These are phyloP conservation scores for Phytoseiulus persimilis DNA, from an alignment of 2,888 invertebrate species.

Conservation along the genomic window DNA sequence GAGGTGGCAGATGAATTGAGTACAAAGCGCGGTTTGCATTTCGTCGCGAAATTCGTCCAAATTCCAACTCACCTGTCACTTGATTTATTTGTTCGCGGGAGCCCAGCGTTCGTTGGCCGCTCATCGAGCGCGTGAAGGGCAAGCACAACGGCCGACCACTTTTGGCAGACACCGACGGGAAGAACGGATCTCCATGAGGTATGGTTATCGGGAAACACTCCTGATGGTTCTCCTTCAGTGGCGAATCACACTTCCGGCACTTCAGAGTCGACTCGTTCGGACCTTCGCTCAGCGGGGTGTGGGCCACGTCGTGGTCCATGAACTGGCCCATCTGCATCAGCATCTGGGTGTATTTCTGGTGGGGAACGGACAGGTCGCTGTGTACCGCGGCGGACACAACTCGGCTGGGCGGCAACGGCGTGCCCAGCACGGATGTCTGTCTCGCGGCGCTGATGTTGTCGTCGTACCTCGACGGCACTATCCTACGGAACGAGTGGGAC, in stretches of 20 bases:
- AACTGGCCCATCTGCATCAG: conserved; percentile 89
- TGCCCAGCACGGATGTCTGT: conserved; percentile 64
- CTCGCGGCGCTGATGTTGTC: conserved; percentile 77
- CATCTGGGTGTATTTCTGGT: conserved; percentile 77
- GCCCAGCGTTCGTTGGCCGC: conserved; percentile 74
- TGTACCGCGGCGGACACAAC: conserved; percentile 76
- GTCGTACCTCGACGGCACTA: conserved; percentile 75
- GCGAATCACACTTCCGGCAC: conserved; percentile 75
- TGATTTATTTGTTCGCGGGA: conserved; percentile 79
- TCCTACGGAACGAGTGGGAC: conserved; percentile 70
- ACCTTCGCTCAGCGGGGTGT: conserved; percentile 64
- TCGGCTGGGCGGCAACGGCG: conserved; percentile 71
- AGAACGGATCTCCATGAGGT: conserved; percentile 76
- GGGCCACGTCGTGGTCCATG: conserved; percentile 82
- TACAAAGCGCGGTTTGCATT: too few species aligned
- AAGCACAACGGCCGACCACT: conserved; percentile 80
- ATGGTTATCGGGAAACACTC: conserved; percentile 86
- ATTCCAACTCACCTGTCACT: conserved; percentile 61
- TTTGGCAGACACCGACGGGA: conserved; percentile 66
- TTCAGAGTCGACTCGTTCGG: conserved; percentile 83
- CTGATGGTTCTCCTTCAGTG: conserved; percentile 65
- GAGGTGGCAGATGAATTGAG: too few species aligned
- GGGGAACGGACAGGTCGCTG: conserved; percentile 79
- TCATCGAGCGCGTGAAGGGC: conserved; percentile 84
- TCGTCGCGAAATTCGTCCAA: background rate